A percentile compares a stretch with the other conserved stretches of the same genome.
These are phyloP conservation scores for Epirrhoe tristata DNA, from an alignment of 2,888 invertebrate genomes.

Conservation along the genomic window DNA sequence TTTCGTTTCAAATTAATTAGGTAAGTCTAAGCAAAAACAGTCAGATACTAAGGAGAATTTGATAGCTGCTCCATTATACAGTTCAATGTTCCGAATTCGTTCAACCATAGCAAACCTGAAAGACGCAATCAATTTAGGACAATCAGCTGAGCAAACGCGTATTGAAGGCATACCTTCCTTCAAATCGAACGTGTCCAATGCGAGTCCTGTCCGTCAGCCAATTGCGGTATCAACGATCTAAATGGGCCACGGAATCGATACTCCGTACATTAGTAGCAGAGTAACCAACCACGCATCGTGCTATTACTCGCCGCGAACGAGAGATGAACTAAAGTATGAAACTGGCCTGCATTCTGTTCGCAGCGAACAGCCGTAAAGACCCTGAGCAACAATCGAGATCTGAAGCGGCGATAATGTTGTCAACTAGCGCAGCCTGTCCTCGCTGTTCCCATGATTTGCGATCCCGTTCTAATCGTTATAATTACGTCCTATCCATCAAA, in stretches of 20 bases:
- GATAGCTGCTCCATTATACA: conserved; percentile 8
- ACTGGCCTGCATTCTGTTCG: conserved; percentile 56
- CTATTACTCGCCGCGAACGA: conserved; percentile 69
- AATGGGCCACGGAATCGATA: conserved; percentile 78
- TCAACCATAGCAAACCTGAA: conserved; percentile 46
- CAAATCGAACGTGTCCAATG: conserved; percentile 64
- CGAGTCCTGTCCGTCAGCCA: conserved; percentile 72
- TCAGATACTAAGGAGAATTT: neutral
- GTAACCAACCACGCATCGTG: conserved; percentile 70
- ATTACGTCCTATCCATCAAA: conserved; percentile 82
- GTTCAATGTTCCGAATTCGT: conserved; percentile 36
- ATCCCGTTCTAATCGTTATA: conserved; percentile 82
- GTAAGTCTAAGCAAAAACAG: neutral
- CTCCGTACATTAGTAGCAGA: conserved; percentile 66
- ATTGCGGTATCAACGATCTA: conserved; percentile 77
- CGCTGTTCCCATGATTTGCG: conserved; percentile 82
- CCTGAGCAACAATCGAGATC: conserved; percentile 80
- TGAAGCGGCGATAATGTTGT: conserved; percentile 75
- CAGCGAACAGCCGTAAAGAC: conserved; percentile 57
- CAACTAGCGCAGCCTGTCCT: conserved; percentile 78
- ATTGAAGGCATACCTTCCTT: conserved; percentile 66
- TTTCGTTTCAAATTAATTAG: neutral
- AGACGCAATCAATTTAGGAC: conserved; percentile 61
- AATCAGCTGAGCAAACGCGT: conserved; percentile 57
- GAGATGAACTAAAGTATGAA: conserved; percentile 78